These are phyloP conservation scores for Natrix natrix DNA, from an alignment of 2,797 vertebrate genomes.

Conservation along the genomic window DNA sequence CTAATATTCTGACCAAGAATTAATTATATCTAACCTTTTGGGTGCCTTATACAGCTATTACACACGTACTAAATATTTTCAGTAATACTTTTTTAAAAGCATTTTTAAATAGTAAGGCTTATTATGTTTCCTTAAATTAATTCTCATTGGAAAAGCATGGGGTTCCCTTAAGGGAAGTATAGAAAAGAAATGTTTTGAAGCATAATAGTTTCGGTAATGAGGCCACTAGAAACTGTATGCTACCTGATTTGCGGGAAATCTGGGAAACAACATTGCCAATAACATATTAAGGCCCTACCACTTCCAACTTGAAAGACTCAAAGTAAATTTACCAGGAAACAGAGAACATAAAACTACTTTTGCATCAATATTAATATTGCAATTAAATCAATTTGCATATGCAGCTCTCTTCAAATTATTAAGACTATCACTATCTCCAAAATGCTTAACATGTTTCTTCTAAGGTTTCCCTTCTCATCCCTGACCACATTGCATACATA, in stretches of 20 bases:
- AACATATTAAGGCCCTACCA: neutral
- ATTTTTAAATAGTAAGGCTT: neutral
- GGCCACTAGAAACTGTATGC: neutral
- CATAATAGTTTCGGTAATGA: neutral
- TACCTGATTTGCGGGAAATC: neutral
- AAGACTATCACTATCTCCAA: neutral
- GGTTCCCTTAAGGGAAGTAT: neutral
- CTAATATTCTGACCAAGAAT: constrained; percentile 63
- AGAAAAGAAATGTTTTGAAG: neutral
- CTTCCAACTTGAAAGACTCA: neutral
- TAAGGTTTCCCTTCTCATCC: neutral
- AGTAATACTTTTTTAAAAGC: neutral
- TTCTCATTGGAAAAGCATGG: neutral
- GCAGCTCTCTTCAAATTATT: neutral
- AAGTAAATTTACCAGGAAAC: neutral
- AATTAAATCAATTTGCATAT: neutral
- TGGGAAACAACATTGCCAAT: neutral
- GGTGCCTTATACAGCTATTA: constrained; percentile 14
- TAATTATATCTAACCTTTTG: constrained; percentile 53
- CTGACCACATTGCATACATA: neutral
- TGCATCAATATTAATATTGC: neutral
- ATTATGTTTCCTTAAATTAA: neutral
- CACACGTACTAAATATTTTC: neutral
- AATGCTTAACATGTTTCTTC: neutral
- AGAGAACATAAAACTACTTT: neutral